Evolutionary conservation across 2,797 vertebrate genomes (phyloP).

Genomic region (Aeoliscus strigatus): DNA sequence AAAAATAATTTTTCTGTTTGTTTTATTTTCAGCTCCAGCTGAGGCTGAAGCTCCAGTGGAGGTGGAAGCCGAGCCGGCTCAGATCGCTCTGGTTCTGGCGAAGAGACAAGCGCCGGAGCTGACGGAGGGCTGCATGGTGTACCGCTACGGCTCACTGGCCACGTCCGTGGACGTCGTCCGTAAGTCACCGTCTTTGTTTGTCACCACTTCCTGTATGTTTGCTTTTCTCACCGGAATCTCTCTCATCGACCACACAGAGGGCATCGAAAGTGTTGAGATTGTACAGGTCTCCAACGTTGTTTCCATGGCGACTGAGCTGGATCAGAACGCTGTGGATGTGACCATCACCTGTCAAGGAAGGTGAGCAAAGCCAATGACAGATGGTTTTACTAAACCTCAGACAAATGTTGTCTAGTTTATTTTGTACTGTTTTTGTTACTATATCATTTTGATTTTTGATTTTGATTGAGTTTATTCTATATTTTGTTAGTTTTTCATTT

Average conservation of each 20-base stretch:
- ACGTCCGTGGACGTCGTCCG: constrained; percentile 82
- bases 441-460: too few relatives aligned
- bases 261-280: constrained; percentile 89
- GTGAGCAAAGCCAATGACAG: constrained; percentile 59
- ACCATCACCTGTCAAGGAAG: constrained; percentile 89
- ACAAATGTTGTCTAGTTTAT: too few relatives aligned
- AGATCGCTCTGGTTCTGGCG: constrained; percentile 71
- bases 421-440: too few relatives aligned
- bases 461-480: too few relatives aligned
- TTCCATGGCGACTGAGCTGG: constrained; percentile 56
- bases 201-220: too few relatives aligned
- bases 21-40: too few relatives aligned
- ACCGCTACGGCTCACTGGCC: constrained; percentile 88
- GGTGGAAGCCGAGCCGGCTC: constrained; percentile 51
- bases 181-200: constrained; percentile 67
- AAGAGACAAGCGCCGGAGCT: constrained; percentile 83
- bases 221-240: too few relatives aligned
- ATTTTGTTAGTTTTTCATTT: too few relatives aligned
- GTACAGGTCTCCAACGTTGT: constrained; percentile 78
- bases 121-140: constrained; percentile 77
- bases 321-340: constrained; percentile 85
- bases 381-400: neutral
- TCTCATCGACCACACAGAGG: constrained; percentile 73
- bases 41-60: constrained; percentile 49
- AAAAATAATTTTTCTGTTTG: too few relatives aligned